Percentiles rank a stretch among this genome's conserved stretches.
These are phyloP conservation scores for Hyles lineata DNA, from an alignment of 2,888 invertebrate species.

Conservation along the genomic window DNA sequence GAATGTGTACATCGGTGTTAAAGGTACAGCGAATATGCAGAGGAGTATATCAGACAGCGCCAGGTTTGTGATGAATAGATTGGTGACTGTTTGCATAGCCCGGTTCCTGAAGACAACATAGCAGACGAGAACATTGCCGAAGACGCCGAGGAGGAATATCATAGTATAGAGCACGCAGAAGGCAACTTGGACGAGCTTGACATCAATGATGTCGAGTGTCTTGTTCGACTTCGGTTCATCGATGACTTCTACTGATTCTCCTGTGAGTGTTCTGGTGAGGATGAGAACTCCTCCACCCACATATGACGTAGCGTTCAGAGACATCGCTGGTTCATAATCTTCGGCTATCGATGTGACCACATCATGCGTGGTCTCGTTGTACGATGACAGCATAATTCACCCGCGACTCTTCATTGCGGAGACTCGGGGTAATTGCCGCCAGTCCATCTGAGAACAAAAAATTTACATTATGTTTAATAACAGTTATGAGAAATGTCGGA, in stretches of 20 bases:
- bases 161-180: conserved; percentile 91
- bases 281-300: conserved; percentile 70
- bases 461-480: conserved; percentile 25
- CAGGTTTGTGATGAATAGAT: conserved; percentile 95
- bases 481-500: too few species aligned
- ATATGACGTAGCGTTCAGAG: conserved; percentile 65
- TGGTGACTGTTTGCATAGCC: conserved; percentile 96
- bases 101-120: conserved; percentile 93
- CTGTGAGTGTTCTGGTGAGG: conserved; percentile 74
- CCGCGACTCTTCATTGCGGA: conserved; percentile 37
- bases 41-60: conserved; percentile 94
- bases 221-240: conserved; percentile 74
- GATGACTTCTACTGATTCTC: conserved; percentile 74
- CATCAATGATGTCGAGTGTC: conserved; percentile 86
- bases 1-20: conserved; percentile 95
- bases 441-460: conserved; percentile 72
- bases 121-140: conserved; percentile 93
- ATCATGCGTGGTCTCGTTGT: conserved; percentile 52
- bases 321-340: conserved; percentile 67
- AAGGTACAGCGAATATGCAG: conserved; percentile 93
- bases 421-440: conserved; percentile 43
- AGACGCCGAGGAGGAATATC: conserved; percentile 92
- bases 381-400: conserved; percentile 57
- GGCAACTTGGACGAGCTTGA: conserved; percentile 88
- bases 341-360: conserved; percentile 51